Evolutionary conservation across 2,113 vertebrate species (phyloP).

Genomic region (Lanius collurio): DNA sequence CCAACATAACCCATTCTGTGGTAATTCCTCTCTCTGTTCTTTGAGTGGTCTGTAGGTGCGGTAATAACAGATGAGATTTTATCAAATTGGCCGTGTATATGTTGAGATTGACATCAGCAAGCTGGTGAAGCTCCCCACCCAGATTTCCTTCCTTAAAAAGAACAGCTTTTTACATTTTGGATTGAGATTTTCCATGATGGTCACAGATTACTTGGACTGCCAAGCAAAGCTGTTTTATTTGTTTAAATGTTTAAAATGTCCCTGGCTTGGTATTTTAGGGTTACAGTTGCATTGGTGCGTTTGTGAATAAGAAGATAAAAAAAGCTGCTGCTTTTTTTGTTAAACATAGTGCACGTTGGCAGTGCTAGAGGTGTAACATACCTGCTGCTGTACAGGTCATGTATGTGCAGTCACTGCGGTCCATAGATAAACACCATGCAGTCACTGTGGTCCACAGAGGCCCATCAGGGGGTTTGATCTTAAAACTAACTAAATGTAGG

Average conservation of each 20-base stretch:
- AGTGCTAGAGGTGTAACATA: neutral
- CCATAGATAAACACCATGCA: neutral
- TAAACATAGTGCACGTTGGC: neutral
- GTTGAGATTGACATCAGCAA: neutral
- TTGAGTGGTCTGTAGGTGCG: neutral
- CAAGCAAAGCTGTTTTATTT: neutral
- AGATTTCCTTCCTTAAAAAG: neutral
- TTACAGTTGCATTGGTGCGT: neutral
- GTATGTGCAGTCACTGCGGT: neutral
- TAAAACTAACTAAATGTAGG: neutral
- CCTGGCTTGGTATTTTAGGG: neutral
- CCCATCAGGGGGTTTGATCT: neutral
- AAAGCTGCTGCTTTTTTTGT: neutral
- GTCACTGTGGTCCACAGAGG: neutral
- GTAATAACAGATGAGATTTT: neutral
- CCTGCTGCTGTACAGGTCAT: neutral
- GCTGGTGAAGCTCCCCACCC: neutral
- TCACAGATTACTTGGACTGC: neutral
- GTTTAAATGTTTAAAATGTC: neutral
- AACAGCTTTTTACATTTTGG: neutral
- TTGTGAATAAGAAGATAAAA: neutral
- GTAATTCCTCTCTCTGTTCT: neutral
- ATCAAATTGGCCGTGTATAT: accelerated
- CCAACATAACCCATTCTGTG: neutral
- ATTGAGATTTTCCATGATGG: neutral